Conservation (phyloP, 2,797 vertebrate genomes). For the Sebastes miniatus region DNA sequence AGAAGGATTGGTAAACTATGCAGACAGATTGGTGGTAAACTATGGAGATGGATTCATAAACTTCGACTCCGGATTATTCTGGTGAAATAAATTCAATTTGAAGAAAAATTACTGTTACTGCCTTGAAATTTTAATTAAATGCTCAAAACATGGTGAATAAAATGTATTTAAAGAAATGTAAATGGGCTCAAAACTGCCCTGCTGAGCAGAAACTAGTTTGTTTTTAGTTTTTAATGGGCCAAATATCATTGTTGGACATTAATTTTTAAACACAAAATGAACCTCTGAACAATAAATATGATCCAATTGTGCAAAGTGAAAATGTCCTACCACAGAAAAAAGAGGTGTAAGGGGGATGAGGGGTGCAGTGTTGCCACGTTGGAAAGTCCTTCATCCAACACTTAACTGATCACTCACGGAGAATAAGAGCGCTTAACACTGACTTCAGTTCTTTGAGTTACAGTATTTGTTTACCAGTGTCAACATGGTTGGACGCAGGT, state of each 20-base stretch:
- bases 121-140: background rate
- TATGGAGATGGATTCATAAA: too few species aligned
- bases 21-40: background rate
- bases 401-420: background rate
- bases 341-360: background rate
- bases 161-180: background rate
- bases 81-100: background rate
- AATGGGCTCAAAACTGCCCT: background rate
- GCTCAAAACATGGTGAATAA: background rate
- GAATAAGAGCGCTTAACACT: background rate
- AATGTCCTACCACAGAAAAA: slow-evolving; percentile 41
- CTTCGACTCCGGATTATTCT: background rate
- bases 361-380: background rate
- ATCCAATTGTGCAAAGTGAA: background rate
- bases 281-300: background rate
- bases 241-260: background rate
- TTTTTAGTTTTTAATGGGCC: background rate
- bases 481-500: too few species aligned
- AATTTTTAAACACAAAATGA: background rate
- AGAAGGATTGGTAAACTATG: background rate
- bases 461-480: background rate
- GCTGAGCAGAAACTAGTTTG: background rate
- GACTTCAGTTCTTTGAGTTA: background rate
- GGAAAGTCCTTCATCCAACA: background rate
- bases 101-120: background rate